These are phyloP conservation scores for Dendrolimus houi DNA, from an alignment of 2,888 invertebrate genomes.

Conservation along the genomic window DNA sequence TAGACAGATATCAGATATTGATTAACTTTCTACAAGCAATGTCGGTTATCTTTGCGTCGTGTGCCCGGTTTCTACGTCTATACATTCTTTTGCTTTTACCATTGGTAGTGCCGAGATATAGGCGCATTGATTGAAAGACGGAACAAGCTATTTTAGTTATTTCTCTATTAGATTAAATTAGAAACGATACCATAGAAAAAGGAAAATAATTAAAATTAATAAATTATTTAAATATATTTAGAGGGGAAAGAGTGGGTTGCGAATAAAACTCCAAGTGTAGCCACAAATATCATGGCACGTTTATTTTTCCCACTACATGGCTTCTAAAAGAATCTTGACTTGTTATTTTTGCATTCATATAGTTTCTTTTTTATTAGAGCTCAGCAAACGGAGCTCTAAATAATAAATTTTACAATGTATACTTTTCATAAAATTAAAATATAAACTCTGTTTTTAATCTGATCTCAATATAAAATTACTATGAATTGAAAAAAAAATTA, in stretches of 20 bases:
- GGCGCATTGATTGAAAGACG: too few relatives aligned
- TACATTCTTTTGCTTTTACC: too few relatives aligned
- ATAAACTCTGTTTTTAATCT: constrained; percentile 73
- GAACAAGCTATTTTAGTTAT: too few relatives aligned
- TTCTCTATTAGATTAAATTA: too few relatives aligned
- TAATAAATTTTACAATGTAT: constrained; percentile 68
- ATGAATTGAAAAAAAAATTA: constrained; percentile 68
- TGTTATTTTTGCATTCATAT: constrained; percentile 73
- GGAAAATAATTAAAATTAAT: too few relatives aligned
- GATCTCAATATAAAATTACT: constrained; percentile 73
- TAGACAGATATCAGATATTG: too few relatives aligned
- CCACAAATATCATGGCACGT: constrained; percentile 78
- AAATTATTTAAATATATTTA: too few relatives aligned
- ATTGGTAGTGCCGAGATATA: too few relatives aligned
- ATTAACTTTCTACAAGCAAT: too few relatives aligned
- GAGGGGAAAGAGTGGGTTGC: neutral
- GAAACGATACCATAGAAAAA: too few relatives aligned
- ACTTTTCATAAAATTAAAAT: constrained; percentile 72
- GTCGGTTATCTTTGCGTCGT: too few relatives aligned
- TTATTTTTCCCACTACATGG: constrained; percentile 78
- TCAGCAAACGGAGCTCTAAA: constrained; percentile 63
- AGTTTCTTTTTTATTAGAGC: constrained; percentile 65
- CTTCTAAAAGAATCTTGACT: constrained; percentile 77
- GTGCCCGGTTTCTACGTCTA: too few relatives aligned
- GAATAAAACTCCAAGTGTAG: constrained; percentile 48